Evolutionary conservation across 2,113 vertebrate genomes (phyloP), one percentile per base, ranked within the genome.

Genomic region (Scophthalmus maximus): DNA sequence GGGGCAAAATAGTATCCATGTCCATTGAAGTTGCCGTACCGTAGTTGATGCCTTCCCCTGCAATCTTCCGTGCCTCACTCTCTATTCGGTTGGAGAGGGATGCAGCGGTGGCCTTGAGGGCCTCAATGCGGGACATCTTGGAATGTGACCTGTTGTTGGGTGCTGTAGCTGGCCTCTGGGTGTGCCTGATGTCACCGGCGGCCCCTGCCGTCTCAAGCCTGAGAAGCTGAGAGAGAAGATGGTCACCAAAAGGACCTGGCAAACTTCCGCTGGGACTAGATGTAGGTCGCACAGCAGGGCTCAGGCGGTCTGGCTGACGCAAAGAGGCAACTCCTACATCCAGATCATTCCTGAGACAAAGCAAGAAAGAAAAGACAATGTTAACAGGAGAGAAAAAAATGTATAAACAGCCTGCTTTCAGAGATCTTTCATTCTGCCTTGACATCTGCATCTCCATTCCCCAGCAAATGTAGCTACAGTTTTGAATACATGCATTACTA

Each of bases 21-120:
- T 94, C 94, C 8, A 87, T 12, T 34, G 88, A 92, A 76, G 93
- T 93, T 8, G 68, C 26, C n/a, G 87, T 77, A 32, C 94, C 92
- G 9, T 92, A 95, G 80, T 92, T 96, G 81, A 96, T 89, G 18
- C 93, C 93, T 56, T 93, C 91, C 0, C 95, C 94, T 25, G 95
- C 95, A 80, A 98, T 90, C 70, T 94, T 98, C 46, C 95, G 95
- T 17, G 97, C 96, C 84, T 99, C 96, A 9, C 79, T 96, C 91
- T 97, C 97, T 82, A 99, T 95, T 26, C 96, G 95, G 66, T 88
- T 95, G 47, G 96, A 98, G 55, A 99, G 93, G n/a, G 96, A 97
- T 44, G 94, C 94, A 20, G 98, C 98, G 23, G 95, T 97, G 68
- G 96, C 96, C 88, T 97, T 99, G 72, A 99, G 84, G 60, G 95